These are phyloP conservation scores for Drepanosiphum platanoidis DNA, from an alignment of 2,888 invertebrate genomes.

Conservation along the genomic window DNA sequence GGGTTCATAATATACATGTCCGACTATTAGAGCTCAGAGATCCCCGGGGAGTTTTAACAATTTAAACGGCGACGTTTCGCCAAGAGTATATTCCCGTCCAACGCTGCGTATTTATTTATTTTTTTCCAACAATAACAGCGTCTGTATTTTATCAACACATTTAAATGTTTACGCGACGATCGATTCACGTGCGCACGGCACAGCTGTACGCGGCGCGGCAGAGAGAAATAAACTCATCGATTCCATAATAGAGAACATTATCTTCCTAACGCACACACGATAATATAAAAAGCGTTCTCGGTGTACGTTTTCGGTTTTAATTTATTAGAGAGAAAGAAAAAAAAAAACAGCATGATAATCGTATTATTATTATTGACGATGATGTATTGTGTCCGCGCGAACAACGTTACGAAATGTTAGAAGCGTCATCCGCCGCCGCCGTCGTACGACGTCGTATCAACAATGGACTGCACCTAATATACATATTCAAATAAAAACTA, in stretches of 20 bases:
- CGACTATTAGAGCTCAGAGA: slow-evolving; percentile 10
- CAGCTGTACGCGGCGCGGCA: background rate
- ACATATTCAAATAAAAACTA: slow-evolving; percentile 44
- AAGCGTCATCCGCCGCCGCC: background rate
- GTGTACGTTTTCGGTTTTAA: background rate
- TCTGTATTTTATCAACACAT: background rate
- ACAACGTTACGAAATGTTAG: slow-evolving; percentile 1
- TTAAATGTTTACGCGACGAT: background rate
- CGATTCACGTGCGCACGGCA: background rate
- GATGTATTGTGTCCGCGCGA: background rate
- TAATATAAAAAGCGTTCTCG: background rate
- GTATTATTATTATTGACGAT: background rate
- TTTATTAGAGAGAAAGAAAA: background rate
- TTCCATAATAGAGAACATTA: background rate
- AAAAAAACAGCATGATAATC: background rate
- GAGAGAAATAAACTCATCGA: background rate
- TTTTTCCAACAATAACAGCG: background rate
- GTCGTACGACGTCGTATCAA: background rate
- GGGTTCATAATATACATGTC: slow-evolving; percentile 21
- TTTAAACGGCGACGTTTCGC: slow-evolving; percentile 23
- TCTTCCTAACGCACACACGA: background rate
- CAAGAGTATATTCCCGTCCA: background rate
- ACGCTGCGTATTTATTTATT: background rate
- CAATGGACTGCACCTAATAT: slow-evolving; percentile 35
- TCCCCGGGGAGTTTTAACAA: slow-evolving; percentile 31